Conservation (phyloP, 53 echinoderm and acorn worm species). For the Holothuria scabra region DNA sequence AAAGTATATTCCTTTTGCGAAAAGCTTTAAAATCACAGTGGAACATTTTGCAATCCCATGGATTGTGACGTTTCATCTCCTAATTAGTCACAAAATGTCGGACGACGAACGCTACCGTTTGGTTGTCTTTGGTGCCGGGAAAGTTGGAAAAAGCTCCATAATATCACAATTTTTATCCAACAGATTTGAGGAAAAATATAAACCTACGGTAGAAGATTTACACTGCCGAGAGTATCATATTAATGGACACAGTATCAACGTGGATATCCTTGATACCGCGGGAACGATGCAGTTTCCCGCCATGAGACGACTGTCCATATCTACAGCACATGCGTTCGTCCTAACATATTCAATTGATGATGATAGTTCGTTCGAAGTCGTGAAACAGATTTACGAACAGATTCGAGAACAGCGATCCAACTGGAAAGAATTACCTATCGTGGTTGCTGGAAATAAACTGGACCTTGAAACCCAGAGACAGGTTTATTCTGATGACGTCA, state of each 20-base stretch:
- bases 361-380: conserved; percentile 76
- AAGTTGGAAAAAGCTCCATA: conserved; percentile 95
- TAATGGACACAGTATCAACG: conserved; percentile 92
- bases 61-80: too few relatives aligned
- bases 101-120: conserved; percentile 87
- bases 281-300: conserved; percentile 94
- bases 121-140: conserved; percentile 90
- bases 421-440: conserved; percentile 84
- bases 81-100: conserved; percentile 45
- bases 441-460: conserved; percentile 90
- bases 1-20: too few relatives aligned
- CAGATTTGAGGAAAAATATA: conserved; percentile 88
- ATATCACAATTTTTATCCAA: conserved; percentile 89
- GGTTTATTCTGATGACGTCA: conserved; percentile 81
- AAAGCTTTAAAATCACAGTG: too few relatives aligned
- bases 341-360: conserved; percentile 90
- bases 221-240: conserved; percentile 97
- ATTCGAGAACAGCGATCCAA: conserved; percentile 93
- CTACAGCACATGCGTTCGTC: conserved; percentile 93
- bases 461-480: conserved; percentile 79
- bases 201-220: conserved; percentile 95
- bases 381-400: conserved; percentile 93
- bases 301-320: conserved; percentile 95
- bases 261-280: conserved; percentile 95
- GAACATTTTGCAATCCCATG: too few relatives aligned